Percentiles rank a stretch among this genome's conserved stretches.
Conservation (phyloP, 2,797 vertebrate species). For the Silurus lanzhouensis region DNA sequence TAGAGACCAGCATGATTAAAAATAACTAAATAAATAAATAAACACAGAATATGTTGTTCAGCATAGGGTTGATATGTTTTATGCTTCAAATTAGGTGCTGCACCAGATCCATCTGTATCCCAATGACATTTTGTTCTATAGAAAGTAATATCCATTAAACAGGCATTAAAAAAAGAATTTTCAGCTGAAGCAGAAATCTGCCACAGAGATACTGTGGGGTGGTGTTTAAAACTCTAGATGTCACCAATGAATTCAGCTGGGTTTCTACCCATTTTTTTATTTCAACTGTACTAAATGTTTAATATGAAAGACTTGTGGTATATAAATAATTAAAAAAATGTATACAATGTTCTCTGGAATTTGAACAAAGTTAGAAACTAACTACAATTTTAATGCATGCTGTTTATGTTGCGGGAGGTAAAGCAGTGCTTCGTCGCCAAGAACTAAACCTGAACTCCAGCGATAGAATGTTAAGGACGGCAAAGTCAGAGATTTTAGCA, state of each 20-base stretch:
- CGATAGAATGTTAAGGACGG: not conserved
- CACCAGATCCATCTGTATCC: not conserved
- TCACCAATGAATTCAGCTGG: not conserved
- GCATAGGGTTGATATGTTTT: not conserved
- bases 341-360: not conserved
- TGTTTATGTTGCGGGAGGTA: not conserved
- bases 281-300: not conserved
- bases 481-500: not conserved
- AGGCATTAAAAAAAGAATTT: not conserved
- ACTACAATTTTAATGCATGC: not conserved
- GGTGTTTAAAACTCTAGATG: not conserved
- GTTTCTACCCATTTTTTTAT: not conserved
- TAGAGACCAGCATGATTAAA: constrained; percentile 4
- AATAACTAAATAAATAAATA: not conserved
- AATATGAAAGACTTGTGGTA: not conserved
- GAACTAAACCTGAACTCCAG: not conserved
- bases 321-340: not conserved
- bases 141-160: not conserved
- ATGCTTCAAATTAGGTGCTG: not conserved
- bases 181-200: not conserved
- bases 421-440: not conserved
- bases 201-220: not conserved
- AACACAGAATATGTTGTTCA: not conserved
- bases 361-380: not conserved
- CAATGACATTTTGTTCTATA: not conserved